Base-by-base conservation (phyloP, 2,888 invertebrate species). In the Apantesis nais region DNA sequence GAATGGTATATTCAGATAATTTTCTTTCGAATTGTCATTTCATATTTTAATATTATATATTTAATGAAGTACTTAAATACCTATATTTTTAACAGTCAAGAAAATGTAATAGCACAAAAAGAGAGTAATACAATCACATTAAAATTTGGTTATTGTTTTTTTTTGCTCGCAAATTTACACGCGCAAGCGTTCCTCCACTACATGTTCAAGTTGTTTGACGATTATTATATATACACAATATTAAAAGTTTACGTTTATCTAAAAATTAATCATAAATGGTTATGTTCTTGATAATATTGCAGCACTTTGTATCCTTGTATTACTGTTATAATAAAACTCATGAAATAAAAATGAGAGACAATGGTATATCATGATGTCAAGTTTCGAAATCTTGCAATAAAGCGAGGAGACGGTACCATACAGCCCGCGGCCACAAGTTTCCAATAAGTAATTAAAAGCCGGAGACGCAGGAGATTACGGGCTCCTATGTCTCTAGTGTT, bases 381-480 rank as follows among this genome's bases (percentile, higher is more conserved):
- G 86, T 82, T 83, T 88, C 86, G 80, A 89, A 90, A 90, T 90
- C 86, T 90, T 82, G 88, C 92, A 94, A 94, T 94, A 94, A 92
- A 90, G 85, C 89, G 85, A 84, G 78, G 89, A 92, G 92, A 91
- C 89, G 90, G 78, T 91, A 88, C 86, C 89, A 89, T 88, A 91
- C 88, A 87, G 93, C 94, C 94, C 88, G 91, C 92, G 93, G 94
- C 93, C 93, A 90, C 94, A 93, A 94, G 90, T 94, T 93, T 94
- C 95, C 94, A 91, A 94, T 93, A 93, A 93, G 94, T 93, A 94
- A 95, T 95, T 95, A 95, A 94, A 94, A 94, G 92, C 93, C 86
- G 86, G 87, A 92, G 92, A 92, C 90, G 88, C 88, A 86, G 84
- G 88, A 92, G 91, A 93, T 93, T 92, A 93, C 92, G 85, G 82